A percentile compares a stretch with the other conserved stretches of the same genome.
phyloP scores from a whole-genome alignment of 2,113 vertebrate genomes.

The Cyanoderma ruficeps region DNA sequence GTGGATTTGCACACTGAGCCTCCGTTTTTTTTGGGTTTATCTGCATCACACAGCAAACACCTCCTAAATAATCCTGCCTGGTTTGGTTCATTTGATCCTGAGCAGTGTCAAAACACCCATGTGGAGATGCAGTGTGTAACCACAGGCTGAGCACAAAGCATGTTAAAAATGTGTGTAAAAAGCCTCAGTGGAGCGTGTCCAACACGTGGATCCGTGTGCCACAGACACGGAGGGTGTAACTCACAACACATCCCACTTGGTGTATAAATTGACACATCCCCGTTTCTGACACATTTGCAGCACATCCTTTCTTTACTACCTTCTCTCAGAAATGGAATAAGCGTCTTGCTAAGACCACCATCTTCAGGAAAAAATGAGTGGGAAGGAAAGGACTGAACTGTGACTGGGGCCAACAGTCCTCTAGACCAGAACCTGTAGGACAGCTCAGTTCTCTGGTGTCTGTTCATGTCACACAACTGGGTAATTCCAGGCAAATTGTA shows the following conservation, averaged over 20 bases:
- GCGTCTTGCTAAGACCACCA: background rate
- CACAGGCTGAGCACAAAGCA: background rate
- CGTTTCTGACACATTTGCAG: background rate
- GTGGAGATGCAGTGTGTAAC: background rate
- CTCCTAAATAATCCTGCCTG: background rate
- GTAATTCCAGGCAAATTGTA: background rate
- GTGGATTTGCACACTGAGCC: background rate
- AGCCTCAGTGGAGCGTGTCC: background rate
- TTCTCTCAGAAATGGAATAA: background rate
- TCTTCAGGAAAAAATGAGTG: background rate
- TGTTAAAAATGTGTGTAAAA: background rate
- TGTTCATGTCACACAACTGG: rapidly evolving
- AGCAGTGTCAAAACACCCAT: background rate
- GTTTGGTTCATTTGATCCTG: background rate
- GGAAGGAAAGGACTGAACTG: background rate
- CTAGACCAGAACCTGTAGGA: background rate
- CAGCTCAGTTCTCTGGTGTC: background rate
- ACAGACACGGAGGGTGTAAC: background rate
- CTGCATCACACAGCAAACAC: background rate
- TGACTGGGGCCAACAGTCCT: background rate
- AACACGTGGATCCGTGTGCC: background rate
- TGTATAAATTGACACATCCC: background rate
- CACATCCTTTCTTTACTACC: background rate
- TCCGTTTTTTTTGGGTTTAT: background rate
- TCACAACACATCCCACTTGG: background rate